Evolutionary conservation across 1,140 invertebrate genomes (phyloP).

Genomic region (Sinella curviseta): DNA sequence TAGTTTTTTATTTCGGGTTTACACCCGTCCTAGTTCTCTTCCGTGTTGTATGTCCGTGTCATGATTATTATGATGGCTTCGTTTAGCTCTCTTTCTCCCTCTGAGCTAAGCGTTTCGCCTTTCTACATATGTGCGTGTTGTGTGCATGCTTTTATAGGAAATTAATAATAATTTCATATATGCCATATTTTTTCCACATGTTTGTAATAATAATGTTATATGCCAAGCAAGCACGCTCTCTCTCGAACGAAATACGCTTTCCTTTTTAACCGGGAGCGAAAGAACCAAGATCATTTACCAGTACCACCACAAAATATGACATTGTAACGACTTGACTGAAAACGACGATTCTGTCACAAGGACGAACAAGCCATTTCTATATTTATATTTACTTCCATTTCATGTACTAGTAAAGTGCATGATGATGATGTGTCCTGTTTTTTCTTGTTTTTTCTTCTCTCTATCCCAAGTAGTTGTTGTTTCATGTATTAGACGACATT

Average conservation of each 20-base stretch:
- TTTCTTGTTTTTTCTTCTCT: too few relatives aligned
- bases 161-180: not conserved
- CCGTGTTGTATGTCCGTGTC: not conserved
- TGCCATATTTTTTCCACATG: not conserved
- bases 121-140: not conserved
- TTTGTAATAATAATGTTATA: not conserved
- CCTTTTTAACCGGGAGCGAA: not conserved
- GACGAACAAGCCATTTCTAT: not conserved
- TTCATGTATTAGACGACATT: too few relatives aligned
- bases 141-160: not conserved
- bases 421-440: not conserved
- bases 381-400: not conserved
- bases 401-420: not conserved
- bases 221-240: not conserved
- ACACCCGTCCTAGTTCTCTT: too few relatives aligned
- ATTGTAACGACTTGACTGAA: constrained; percentile 1
- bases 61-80: not conserved
- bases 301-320: not conserved
- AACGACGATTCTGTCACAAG: constrained; percentile 1
- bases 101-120: not conserved
- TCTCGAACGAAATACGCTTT: too few relatives aligned
- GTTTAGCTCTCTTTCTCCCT: not conserved
- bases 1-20: too few relatives aligned
- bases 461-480: too few relatives aligned
- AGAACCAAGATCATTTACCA: not conserved